A percentile compares a stretch with the other conserved stretches of the same genome.
These are phyloP conservation scores for Pongo pygmaeus DNA, from an alignment of 2,113 vertebrate genomes.

Conservation along the genomic window DNA sequence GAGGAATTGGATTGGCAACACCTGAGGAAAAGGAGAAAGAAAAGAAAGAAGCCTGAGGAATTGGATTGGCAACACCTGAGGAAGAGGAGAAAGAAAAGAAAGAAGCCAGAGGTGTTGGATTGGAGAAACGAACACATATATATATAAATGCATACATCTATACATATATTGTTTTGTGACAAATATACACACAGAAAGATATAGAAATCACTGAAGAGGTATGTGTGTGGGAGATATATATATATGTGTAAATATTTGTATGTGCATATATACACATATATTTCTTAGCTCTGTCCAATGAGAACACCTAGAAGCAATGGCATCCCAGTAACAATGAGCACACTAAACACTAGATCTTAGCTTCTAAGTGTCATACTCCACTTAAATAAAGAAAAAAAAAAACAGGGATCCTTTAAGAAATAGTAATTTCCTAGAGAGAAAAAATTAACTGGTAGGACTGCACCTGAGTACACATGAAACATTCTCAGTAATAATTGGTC, in stretches of 20 bases:
- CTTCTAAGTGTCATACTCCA: not conserved
- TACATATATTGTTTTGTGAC: not conserved
- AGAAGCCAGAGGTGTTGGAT: not conserved
- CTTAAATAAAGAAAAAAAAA: not conserved
- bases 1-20: no score
- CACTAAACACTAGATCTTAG: not conserved
- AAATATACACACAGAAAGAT: not conserved
- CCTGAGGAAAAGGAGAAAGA: accelerated
- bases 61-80: no score
- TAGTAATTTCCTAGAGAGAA: not conserved
- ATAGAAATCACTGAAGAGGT: not conserved
- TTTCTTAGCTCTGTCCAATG: not conserved
- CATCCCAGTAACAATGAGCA: not conserved
- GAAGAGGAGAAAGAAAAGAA: no score
- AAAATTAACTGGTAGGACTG: not conserved
- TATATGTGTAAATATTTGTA: not conserved
- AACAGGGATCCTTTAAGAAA: not conserved
- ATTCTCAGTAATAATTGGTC: not conserved
- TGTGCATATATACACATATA: not conserved
- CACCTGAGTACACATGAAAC: not conserved
- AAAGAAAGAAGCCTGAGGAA: not conserved
- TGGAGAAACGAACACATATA: not conserved
- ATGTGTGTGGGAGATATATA: not conserved
- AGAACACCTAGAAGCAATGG: not conserved
- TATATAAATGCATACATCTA: not conserved